phyloP scores from a whole-genome alignment of 2,888 invertebrate genomes.

The Lutraria lutraria region DNA sequence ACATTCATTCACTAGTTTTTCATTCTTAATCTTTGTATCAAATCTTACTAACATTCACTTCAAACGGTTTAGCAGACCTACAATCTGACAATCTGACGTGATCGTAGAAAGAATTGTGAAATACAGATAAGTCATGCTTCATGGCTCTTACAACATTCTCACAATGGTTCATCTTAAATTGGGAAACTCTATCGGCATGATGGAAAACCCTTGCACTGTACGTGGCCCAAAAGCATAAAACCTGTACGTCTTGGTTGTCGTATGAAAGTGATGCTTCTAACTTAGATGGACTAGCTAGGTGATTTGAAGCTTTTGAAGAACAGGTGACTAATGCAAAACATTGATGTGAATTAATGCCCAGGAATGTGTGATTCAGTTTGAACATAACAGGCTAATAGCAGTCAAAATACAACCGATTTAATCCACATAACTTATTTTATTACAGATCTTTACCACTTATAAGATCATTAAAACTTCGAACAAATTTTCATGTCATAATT shows the following conservation, averaged over 20 bases:
- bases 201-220: constrained; percentile 34
- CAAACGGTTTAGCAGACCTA: constrained; percentile 68
- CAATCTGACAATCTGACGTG: constrained; percentile 66
- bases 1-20: constrained; percentile 48
- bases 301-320: constrained; percentile 20
- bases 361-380: constrained; percentile 15
- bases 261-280: neutral
- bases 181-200: constrained; percentile 43
- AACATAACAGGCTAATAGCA: neutral
- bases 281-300: constrained; percentile 1
- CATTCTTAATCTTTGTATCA: constrained; percentile 43
- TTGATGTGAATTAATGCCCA: neutral
- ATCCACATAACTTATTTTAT: neutral
- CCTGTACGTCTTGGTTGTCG: neutral
- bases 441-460: neutral
- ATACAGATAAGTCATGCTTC: constrained; percentile 66
- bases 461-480: neutral
- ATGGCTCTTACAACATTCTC: constrained; percentile 47
- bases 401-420: neutral
- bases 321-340: constrained; percentile 1
- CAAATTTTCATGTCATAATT: neutral
- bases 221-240: neutral
- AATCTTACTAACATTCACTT: constrained; percentile 66
- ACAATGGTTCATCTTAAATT: constrained; percentile 41
- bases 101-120: constrained; percentile 63